phyloP scores from a whole-genome alignment of 2,797 vertebrate genomes.

The Danio kyathit region DNA sequence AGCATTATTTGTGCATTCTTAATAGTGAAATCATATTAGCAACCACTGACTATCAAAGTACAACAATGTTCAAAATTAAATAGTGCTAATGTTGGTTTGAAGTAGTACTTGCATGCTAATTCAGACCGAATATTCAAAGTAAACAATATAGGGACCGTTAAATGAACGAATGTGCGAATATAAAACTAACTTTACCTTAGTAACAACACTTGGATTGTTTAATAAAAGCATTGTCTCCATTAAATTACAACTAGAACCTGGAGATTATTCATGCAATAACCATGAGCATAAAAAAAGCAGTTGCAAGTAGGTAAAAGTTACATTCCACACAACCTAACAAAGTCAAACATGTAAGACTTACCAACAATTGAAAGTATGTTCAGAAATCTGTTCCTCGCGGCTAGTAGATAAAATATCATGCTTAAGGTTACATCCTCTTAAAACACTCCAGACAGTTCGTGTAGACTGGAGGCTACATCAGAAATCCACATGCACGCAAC shows the following conservation, averaged over 20 bases:
- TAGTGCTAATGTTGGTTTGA: no score
- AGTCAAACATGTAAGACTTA: conserved; percentile 36
- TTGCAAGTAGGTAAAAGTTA: neutral
- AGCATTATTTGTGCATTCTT: no score
- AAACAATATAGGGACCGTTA: no score
- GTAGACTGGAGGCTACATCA: neutral
- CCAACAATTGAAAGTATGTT: conserved; percentile 37
- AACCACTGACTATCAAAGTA: no score
- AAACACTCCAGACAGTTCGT: conserved; percentile 11
- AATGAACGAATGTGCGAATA: no score
- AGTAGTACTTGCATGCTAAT: no score
- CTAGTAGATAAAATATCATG: conserved; percentile 38
- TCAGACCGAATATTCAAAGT: no score
- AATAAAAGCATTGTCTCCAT: neutral
- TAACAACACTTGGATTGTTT: neutral
- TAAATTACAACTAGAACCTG: neutral
- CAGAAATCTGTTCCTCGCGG: conserved; percentile 22
- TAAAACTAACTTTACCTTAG: no score
- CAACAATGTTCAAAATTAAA: no score
- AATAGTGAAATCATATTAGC: no score
- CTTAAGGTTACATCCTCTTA: conserved; percentile 20
- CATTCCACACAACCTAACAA: neutral
- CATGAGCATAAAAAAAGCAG: neutral
- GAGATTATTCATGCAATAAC: neutral
- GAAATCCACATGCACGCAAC: conserved; percentile 5